These are phyloP conservation scores for Hydrozoanthus tunicans DNA, from an alignment of 64 coral and sea anemone genomes.

Conservation along the genomic window DNA sequence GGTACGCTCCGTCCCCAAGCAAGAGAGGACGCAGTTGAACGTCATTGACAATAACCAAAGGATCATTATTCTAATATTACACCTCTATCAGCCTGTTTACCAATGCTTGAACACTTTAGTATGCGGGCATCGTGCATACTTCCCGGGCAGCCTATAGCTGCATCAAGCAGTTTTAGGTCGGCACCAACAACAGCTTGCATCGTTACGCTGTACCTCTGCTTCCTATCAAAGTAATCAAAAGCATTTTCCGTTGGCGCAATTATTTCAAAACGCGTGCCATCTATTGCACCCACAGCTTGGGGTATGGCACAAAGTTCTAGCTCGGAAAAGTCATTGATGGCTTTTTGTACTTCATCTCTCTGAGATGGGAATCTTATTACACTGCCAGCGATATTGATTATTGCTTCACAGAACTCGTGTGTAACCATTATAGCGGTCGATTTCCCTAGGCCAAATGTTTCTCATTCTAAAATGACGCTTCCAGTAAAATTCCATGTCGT, in stretches of 20 bases:
- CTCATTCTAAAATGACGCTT: slow-evolving; percentile 9
- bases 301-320: neutral
- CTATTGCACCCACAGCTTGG: slow-evolving; percentile 28
- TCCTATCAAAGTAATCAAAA: slow-evolving; percentile 36
- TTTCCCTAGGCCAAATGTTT: neutral
- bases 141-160: too few species aligned
- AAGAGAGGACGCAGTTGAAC: too few species aligned
- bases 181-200: too few species aligned
- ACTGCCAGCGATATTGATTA: neutral
- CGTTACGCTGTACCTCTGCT: slow-evolving; percentile 31
- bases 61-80: too few species aligned
- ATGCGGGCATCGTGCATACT: too few species aligned
- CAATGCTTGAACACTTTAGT: too few species aligned
- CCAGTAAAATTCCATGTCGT: neutral
- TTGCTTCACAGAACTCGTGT: neutral
- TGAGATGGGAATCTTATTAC: neutral
- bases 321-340: neutral
- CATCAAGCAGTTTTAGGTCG: too few species aligned
- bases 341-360: neutral
- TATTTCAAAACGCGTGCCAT: slow-evolving; percentile 22
- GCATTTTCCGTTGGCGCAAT: neutral
- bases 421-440: neutral
- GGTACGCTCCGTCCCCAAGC: too few species aligned
- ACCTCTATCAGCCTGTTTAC: too few species aligned
- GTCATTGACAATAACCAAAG: too few species aligned